These are phyloP conservation scores for Chironomus riparius DNA, from an alignment of 2,888 invertebrate species.

Conservation along the genomic window DNA sequence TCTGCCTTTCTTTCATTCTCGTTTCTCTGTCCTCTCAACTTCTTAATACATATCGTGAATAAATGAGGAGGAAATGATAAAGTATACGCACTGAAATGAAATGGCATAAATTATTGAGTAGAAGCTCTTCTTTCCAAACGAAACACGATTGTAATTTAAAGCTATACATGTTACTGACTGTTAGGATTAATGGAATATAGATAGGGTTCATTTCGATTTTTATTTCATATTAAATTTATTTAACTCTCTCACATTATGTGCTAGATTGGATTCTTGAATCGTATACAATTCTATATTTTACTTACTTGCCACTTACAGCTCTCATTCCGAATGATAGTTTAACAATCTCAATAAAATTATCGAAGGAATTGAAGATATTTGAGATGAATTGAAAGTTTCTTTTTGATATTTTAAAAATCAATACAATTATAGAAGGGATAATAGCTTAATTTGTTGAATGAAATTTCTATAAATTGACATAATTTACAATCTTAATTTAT, in stretches of 20 bases:
- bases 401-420: no score
- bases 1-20: not conserved
- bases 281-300: no score
- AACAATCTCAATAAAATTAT: no score
- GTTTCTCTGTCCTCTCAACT: not conserved
- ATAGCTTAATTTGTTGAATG: no score
- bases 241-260: not conserved
- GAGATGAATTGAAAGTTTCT: no score
- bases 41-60: conserved; percentile 12
- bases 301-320: no score
- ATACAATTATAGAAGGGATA: no score
- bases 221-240: not conserved
- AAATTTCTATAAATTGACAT: no score
- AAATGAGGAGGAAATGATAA: conserved; percentile 26
- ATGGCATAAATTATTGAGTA: conserved; percentile 25
- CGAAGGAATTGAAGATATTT: no score
- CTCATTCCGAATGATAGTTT: no score
- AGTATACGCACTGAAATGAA: conserved; percentile 15
- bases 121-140: conserved; percentile 7
- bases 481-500: no score
- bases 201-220: not conserved
- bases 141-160: conserved; percentile 22
- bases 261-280: no score
- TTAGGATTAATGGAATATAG: conserved; percentile 18
- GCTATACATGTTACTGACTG: conserved; percentile 22